Conservation (phyloP, 1,140 invertebrate species). For the Rhyacophila brunnea region DNA sequence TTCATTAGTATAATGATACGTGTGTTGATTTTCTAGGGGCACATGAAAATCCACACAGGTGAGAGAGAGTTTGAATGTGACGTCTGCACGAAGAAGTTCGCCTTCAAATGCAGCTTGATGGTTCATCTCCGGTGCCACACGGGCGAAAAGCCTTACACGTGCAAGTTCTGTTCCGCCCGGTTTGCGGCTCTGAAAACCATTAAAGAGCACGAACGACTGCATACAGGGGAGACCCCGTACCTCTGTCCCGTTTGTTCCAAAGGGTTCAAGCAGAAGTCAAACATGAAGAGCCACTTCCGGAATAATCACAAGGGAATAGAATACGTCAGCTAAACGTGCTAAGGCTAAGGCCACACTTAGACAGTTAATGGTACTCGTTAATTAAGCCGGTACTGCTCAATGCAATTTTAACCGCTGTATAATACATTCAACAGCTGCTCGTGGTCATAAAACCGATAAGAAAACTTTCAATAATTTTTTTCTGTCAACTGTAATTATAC, state of each 20-base stretch:
- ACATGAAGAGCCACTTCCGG: slow-evolving; percentile 36
- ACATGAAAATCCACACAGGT: slow-evolving; percentile 48
- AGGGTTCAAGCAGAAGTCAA: slow-evolving; percentile 40
- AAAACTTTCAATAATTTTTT: no score
- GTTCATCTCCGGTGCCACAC: slow-evolving; percentile 31
- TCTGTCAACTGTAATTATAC: no score
- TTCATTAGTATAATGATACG: no score
- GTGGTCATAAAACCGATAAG: no score
- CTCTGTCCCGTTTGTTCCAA: slow-evolving; percentile 42
- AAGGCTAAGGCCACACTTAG: no score
- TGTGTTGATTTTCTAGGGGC: no score
- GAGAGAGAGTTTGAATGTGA: slow-evolving; percentile 50
- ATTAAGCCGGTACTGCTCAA: no score
- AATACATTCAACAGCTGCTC: no score
- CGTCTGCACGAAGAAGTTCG: slow-evolving; percentile 42
- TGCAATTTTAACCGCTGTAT: no score
- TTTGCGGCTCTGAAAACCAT: slow-evolving; percentile 32
- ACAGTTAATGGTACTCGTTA: no score
- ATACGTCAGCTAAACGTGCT: no score
- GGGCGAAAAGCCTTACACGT: slow-evolving; percentile 36
- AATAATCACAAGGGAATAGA: slow-evolving; percentile 34
- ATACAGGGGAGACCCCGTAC: slow-evolving; percentile 62
- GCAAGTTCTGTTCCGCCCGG: slow-evolving; percentile 35
- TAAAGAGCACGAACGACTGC: slow-evolving; percentile 58
- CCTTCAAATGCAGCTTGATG: slow-evolving; percentile 33